Evolutionary conservation across 2,888 invertebrate species (phyloP).

Genomic region (Cephonodes hylas): DNA sequence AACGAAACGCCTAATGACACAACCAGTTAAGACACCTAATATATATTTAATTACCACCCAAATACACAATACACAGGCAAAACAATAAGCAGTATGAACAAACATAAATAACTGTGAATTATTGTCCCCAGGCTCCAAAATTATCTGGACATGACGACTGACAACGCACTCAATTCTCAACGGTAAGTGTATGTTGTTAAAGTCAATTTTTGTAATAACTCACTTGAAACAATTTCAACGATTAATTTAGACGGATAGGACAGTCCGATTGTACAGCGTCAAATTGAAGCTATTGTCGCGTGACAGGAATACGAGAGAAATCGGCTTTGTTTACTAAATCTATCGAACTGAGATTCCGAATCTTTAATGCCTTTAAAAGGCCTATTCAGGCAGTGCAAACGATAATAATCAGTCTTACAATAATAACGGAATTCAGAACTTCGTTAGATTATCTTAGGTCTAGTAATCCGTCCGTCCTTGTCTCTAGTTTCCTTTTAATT

Average conservation of each 20-base stretch:
- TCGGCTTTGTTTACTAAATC: neutral
- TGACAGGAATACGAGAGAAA: neutral
- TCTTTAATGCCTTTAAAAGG: too few species aligned
- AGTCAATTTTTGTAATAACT: neutral
- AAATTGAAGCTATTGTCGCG: neutral
- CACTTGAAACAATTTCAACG: neutral
- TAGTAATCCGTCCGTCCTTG: too few species aligned
- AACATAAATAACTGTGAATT: constrained; percentile 12
- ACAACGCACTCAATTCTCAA: constrained; percentile 71
- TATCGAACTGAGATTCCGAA: neutral
- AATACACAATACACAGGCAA: neutral
- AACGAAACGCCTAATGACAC: neutral
- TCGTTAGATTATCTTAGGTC: too few species aligned
- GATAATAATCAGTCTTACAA: too few species aligned
- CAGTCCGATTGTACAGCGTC: neutral
- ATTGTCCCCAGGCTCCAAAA: constrained; percentile 47
- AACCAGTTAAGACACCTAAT: neutral
- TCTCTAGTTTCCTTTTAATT: too few species aligned
- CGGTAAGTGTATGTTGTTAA: constrained; percentile 44
- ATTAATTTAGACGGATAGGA: neutral
- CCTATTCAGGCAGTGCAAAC: too few species aligned
- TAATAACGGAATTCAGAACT: too few species aligned
- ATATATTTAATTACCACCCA: neutral
- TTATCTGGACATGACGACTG: constrained; percentile 55
- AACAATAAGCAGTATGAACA: neutral